Conservation (phyloP, 2,888 invertebrate genomes). For the Trimorus sp. region DNA sequence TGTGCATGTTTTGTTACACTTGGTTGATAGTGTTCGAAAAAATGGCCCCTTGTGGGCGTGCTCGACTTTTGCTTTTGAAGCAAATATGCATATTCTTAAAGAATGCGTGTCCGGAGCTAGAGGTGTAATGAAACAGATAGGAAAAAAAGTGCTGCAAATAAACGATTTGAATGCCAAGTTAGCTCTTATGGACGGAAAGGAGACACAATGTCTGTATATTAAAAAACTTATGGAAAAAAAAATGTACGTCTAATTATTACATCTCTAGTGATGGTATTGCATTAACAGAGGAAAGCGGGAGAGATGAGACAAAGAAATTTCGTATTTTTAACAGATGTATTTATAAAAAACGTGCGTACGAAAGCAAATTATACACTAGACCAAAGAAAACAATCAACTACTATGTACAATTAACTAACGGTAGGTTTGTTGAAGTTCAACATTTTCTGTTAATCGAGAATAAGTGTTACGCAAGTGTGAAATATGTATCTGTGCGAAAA, state of each 20-base stretch:
- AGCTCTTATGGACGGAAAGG: neutral
- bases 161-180: slow-evolving; percentile 23
- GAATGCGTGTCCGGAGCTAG: slow-evolving; percentile 19
- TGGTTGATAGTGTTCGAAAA: neutral
- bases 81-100: slow-evolving; percentile 29
- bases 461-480: neutral
- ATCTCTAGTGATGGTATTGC: no score
- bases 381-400: slow-evolving; percentile 12
- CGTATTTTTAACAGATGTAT: slow-evolving; percentile 7
- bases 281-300: no score
- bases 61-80: slow-evolving; percentile 26
- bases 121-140: slow-evolving; percentile 28
- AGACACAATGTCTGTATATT: slow-evolving; percentile 13
- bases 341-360: neutral
- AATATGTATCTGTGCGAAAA: no score
- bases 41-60: neutral
- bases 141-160: slow-evolving; percentile 6
- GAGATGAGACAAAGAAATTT: no score
- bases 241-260: neutral
- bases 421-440: slow-evolving; percentile 7
- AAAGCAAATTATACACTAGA: slow-evolving; percentile 9
- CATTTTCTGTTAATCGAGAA: slow-evolving; percentile 10
- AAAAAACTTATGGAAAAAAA: slow-evolving; percentile 6
- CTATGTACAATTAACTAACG: slow-evolving; percentile 11
- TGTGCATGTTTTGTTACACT: neutral